Evolutionary conservation across 2,888 invertebrate species (phyloP).

Genomic region (Oxycera nigricornis): DNA sequence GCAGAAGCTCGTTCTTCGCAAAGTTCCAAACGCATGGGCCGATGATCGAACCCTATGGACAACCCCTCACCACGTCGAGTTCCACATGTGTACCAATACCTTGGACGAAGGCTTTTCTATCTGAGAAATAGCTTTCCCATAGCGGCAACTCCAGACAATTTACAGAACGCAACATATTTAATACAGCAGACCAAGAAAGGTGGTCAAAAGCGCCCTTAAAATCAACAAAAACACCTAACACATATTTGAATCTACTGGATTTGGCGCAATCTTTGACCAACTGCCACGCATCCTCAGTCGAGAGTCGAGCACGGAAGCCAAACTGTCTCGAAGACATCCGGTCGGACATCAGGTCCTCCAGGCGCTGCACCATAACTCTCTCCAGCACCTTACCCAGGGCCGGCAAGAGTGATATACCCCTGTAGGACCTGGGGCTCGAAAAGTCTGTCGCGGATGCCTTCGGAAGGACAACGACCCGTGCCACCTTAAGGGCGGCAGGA

Average conservation of each 20-base stretch:
- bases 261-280: background rate
- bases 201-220: background rate
- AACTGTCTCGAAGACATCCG: background rate
- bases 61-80: background rate
- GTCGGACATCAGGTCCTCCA: too few species aligned
- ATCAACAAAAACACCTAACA: background rate
- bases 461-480: background rate
- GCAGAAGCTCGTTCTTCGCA: background rate
- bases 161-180: background rate
- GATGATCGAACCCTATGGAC: background rate
- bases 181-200: too few species aligned
- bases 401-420: background rate
- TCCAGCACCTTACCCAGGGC: background rate
- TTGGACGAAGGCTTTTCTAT: too few species aligned
- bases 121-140: conserved; percentile 20
- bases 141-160: background rate
- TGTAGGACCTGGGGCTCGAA: background rate
- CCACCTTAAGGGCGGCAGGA: background rate
- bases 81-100: background rate
- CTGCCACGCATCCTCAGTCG: background rate
- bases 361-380: background rate
- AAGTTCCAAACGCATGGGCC: conserved; percentile 14
- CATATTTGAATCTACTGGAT: background rate
- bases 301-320: background rate
- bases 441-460: background rate